Evolutionary conservation across 1,140 invertebrate genomes (phyloP).

Genomic region (Monochamus saltuarius): DNA sequence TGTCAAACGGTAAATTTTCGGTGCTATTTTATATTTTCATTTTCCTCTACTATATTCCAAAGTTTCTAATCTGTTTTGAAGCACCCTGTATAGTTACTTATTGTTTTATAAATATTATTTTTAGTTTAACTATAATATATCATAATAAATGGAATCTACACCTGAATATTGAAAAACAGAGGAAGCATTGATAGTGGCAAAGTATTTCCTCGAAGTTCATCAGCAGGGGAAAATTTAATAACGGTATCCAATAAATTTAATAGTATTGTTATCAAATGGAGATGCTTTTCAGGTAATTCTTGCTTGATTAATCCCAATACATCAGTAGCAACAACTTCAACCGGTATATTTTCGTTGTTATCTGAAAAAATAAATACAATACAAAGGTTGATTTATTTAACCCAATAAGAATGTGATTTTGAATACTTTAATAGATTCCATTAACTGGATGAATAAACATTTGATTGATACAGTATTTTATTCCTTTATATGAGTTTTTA

Average conservation of each 20-base stretch:
- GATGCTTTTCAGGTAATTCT: constrained; percentile 51
- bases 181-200: constrained; percentile 54
- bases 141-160: too few species aligned
- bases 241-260: constrained; percentile 52
- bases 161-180: constrained; percentile 54
- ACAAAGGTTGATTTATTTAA: background rate
- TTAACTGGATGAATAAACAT: too few species aligned
- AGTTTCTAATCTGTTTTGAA: too few species aligned
- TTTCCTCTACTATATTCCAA: too few species aligned
- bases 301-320: constrained; percentile 53
- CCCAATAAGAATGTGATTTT: too few species aligned
- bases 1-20: too few species aligned
- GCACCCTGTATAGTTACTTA: too few species aligned
- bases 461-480: too few species aligned
- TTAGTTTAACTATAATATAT: too few species aligned
- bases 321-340: constrained; percentile 52
- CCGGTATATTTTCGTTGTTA: constrained; percentile 45
- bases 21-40: too few species aligned
- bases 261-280: constrained; percentile 47
- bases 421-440: background rate
- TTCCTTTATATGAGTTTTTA: too few species aligned
- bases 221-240: constrained; percentile 50
- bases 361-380: constrained; percentile 30
- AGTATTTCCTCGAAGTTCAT: constrained; percentile 53
- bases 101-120: too few species aligned